Evolutionary conservation across 2,797 vertebrate genomes (phyloP), one percentile per base, ranked within the genome.

Genomic region (Leuciscus waleckii): DNA sequence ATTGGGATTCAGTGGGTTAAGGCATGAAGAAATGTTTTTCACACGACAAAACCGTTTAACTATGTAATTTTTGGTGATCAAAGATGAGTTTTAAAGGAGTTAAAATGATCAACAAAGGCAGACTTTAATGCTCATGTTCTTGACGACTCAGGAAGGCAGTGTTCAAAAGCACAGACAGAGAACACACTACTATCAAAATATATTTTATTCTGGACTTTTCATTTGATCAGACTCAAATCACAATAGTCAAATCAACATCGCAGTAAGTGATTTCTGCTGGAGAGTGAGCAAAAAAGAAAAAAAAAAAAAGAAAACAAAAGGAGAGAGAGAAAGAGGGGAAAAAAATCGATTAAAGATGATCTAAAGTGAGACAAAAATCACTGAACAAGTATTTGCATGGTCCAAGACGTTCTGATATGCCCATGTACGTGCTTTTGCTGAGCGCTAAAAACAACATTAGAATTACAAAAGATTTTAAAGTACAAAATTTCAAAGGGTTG

Each of bases 201-300:
- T 97, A 99, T 97, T 99, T 99, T 99, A 99, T 99, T 99, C 97
- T 98, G 98, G 97, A 98, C 97, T 97, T 97, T 95, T 98, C 93
- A 96, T 96, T 96, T 96, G 96, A 97, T 98, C 97, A 96, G 97
- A 98, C 96, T 97, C 96, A 96, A 97, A 96, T 97, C 96, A 97
- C 97, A 98, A 97, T 96, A 96, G 96, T 98, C 98, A 97, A 97
- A 97, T 96, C 96, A 96, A 96, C 95, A 97, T 95, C 95, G 96
- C 97, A 96, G 96, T 94, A 96, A 96, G 95, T 95, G 94, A 84
- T 91, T 95, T 95, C 94, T 92, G 96, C 96, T 96, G 96, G 96
- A 95, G 94, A 95, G 95, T 96, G 95, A 94, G 94, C 95, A 82
- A 86, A 81, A 93, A 93, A 92, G 94, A 92, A 94, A 91, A 95